Conservation (phyloP, 1,140 invertebrate genomes). For the Dreissena rostriformis region DNA sequence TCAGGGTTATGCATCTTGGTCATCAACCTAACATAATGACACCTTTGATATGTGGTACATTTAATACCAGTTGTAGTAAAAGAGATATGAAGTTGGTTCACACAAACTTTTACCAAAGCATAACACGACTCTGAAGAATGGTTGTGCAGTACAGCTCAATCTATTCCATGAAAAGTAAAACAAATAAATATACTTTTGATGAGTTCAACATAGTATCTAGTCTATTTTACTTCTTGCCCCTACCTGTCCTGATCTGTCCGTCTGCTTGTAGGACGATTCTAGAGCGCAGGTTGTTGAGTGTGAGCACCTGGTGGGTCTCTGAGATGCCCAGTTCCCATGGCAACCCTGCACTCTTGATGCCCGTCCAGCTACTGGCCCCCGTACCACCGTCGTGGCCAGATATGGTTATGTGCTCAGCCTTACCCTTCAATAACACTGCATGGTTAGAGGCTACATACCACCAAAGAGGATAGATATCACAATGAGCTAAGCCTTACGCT, state of each 20-base stretch:
- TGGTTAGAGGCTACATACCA: too few species aligned
- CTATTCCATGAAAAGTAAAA: conserved; percentile 1
- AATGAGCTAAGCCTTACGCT: too few species aligned
- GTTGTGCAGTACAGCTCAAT: neutral
- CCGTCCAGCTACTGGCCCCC: conserved; percentile 98
- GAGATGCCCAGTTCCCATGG: conserved; percentile 99
- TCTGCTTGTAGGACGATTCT: conserved; percentile 94
- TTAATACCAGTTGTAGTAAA: too few species aligned
- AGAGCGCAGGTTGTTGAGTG: conserved; percentile 97
- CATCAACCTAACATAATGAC: too few species aligned
- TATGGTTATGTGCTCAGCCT: conserved; percentile 99
- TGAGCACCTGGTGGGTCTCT: conserved; percentile 97
- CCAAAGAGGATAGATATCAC: too few species aligned
- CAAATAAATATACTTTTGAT: neutral
- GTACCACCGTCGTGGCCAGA: conserved; percentile 99
- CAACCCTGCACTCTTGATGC: conserved; percentile 94
- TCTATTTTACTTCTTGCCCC: neutral
- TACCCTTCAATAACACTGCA: conserved; percentile 84
- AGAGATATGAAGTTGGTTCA: too few species aligned
- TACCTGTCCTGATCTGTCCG: conserved; percentile 80
- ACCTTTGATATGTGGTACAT: too few species aligned
- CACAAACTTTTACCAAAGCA: too few species aligned
- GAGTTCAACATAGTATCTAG: neutral
- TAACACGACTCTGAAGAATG: too few species aligned
- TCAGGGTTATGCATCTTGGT: too few species aligned